Evolutionary conservation across 2,113 vertebrate species (phyloP).

Genomic region (Tauraco erythrolophus): DNA sequence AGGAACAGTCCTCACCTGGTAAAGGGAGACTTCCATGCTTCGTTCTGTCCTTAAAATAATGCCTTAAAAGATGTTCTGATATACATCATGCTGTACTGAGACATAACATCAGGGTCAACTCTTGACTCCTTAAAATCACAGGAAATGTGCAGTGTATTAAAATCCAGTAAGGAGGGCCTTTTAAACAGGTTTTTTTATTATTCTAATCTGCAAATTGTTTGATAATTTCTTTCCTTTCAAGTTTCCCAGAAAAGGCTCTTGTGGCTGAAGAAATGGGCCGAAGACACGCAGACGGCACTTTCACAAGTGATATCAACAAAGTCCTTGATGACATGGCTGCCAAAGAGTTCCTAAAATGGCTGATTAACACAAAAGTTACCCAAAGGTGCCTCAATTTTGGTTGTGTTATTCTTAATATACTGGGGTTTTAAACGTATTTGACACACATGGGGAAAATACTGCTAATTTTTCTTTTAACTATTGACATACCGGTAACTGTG

Average conservation of each 20-base stretch:
- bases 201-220: constrained; percentile 6
- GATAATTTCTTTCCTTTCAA: constrained; percentile 63
- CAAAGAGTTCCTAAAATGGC: constrained; percentile 94
- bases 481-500: background rate
- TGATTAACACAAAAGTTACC: constrained; percentile 90
- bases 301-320: constrained; percentile 94
- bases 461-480: background rate
- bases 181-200: background rate
- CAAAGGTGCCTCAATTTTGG: constrained; percentile 76
- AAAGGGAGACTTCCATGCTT: background rate
- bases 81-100: rapidly evolving
- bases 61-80: background rate
- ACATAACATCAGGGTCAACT: background rate
- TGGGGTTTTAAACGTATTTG: background rate
- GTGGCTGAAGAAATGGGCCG: constrained; percentile 75
- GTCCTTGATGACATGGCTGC: constrained; percentile 93
- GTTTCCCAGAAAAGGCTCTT: constrained; percentile 80
- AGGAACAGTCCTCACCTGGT: background rate
- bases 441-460: constrained; percentile 56
- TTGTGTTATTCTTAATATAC: background rate
- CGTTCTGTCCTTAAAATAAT: background rate
- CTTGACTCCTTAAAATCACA: background rate
- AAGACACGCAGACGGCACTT: constrained; percentile 95
- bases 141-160: background rate
- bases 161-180: background rate